Percentiles rank a stretch among this genome's conserved stretches.
Conservation (phyloP, 2,888 invertebrate species). For the Mythimna vitellina region DNA sequence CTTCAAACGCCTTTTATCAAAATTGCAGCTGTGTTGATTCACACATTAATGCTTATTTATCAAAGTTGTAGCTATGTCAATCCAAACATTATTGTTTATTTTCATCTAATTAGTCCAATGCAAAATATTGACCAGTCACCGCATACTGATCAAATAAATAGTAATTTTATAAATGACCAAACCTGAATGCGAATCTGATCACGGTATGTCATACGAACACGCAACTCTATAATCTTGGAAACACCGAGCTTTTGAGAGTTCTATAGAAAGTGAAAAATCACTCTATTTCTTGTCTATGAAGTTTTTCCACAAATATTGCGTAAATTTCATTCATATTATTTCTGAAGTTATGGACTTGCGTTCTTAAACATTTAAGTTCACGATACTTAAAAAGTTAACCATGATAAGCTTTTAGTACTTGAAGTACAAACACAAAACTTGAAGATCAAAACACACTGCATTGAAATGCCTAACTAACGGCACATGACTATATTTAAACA, state of each 20-base stretch:
- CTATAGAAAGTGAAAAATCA: background rate
- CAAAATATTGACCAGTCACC: too few species aligned
- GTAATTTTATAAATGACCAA: too few species aligned
- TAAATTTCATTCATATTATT: background rate
- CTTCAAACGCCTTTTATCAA: too few species aligned
- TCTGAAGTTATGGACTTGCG: background rate
- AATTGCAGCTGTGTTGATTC: too few species aligned
- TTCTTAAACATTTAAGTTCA: background rate
- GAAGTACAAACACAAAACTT: constrained; percentile 34
- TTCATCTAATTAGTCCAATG: too few species aligned
- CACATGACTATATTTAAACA: constrained; percentile 51
- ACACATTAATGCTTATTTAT: too few species aligned
- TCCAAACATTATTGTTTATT: too few species aligned
- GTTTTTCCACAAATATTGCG: background rate
- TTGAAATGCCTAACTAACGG: constrained; percentile 33
- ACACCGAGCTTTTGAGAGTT: background rate
- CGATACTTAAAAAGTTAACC: constrained; percentile 18
- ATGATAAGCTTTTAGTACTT: constrained; percentile 25
- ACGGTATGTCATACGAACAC: too few species aligned
- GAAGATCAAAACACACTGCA: constrained; percentile 64
- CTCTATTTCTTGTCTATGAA: background rate
- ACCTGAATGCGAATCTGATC: too few species aligned
- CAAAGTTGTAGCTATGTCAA: too few species aligned
- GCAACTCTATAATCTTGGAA: too few species aligned
- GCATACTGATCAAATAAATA: too few species aligned